A percentile compares a stretch with the other conserved stretches of the same genome.
Evolutionary conservation across 2,113 vertebrate species (phyloP).

Genomic region (Pionites leucogaster): DNA sequence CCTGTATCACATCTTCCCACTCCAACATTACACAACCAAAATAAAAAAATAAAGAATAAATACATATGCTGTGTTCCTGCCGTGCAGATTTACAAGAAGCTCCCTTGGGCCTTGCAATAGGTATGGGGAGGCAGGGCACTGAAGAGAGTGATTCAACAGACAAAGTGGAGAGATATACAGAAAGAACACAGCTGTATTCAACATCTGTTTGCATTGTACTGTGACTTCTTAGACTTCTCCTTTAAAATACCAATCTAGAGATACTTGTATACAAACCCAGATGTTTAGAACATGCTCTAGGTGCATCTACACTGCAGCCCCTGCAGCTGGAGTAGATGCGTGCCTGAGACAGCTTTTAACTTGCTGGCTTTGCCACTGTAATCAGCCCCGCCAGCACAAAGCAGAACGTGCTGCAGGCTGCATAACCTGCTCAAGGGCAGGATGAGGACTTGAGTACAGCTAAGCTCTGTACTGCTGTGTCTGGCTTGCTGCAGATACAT

Average conservation of each 20-base stretch:
- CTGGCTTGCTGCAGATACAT: not conserved
- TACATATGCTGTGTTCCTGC: not conserved
- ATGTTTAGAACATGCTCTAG: not conserved
- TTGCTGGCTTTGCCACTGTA: not conserved
- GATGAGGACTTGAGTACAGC: not conserved
- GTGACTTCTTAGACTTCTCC: not conserved
- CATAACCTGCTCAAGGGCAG: not conserved
- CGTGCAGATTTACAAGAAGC: not conserved
- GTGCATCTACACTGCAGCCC: not conserved
- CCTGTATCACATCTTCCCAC: not conserved
- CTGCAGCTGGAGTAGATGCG: not conserved
- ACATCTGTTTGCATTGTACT: not conserved
- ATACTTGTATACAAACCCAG: not conserved
- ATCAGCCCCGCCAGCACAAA: fast-evolving
- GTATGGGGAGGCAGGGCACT: not conserved
- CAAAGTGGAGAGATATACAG: not conserved
- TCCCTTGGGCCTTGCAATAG: not conserved
- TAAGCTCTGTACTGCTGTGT: not conserved
- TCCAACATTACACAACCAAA: not conserved
- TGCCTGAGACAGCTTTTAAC: not conserved
- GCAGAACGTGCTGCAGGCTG: fast-evolving
- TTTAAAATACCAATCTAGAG: not conserved
- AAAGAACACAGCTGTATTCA: not conserved
- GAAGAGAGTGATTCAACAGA: not conserved
- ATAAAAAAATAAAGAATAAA: not conserved